Conservation (phyloP, 2,888 invertebrate genomes). For the Ornithoptera alexandrae region DNA sequence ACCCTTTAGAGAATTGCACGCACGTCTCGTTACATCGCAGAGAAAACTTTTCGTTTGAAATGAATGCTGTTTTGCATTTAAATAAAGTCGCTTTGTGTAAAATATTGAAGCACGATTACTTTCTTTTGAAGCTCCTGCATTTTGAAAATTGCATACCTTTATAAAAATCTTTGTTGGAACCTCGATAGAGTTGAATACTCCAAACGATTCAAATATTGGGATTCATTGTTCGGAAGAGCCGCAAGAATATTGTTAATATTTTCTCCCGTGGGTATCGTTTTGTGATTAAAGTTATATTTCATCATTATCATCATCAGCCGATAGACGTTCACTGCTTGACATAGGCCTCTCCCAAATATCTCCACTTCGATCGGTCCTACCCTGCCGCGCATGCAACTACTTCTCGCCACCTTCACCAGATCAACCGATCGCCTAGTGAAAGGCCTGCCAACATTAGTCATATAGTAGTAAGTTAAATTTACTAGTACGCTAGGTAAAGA, state of each 20-base stretch:
- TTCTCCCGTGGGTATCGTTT: not conserved
- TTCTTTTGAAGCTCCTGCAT: slow-evolving; percentile 21
- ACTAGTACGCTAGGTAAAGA: too few species aligned
- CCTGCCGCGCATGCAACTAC: too few species aligned
- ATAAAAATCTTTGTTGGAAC: slow-evolving; percentile 5
- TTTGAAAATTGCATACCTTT: slow-evolving; percentile 20
- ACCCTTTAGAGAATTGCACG: not conserved
- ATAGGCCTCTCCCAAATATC: too few species aligned
- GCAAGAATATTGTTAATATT: not conserved
- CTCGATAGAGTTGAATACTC: slow-evolving; percentile 1
- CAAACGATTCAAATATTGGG: not conserved
- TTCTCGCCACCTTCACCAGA: too few species aligned
- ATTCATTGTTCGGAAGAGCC: not conserved
- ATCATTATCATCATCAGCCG: too few species aligned
- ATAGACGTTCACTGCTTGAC: too few species aligned
- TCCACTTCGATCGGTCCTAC: too few species aligned
- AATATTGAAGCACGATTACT: slow-evolving; percentile 24
- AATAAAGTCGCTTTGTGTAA: slow-evolving; percentile 23
- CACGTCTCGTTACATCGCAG: slow-evolving; percentile 13
- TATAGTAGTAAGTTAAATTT: too few species aligned
- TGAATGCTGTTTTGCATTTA: slow-evolving; percentile 19
- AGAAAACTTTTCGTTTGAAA: slow-evolving; percentile 16
- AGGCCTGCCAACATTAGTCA: too few species aligned
- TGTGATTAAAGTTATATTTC: not conserved
- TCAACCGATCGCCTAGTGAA: too few species aligned